Evolutionary conservation across 2,888 invertebrate species (phyloP), one percentile per base, ranked within the genome.

Genomic region (Drosophila leonis): DNA sequence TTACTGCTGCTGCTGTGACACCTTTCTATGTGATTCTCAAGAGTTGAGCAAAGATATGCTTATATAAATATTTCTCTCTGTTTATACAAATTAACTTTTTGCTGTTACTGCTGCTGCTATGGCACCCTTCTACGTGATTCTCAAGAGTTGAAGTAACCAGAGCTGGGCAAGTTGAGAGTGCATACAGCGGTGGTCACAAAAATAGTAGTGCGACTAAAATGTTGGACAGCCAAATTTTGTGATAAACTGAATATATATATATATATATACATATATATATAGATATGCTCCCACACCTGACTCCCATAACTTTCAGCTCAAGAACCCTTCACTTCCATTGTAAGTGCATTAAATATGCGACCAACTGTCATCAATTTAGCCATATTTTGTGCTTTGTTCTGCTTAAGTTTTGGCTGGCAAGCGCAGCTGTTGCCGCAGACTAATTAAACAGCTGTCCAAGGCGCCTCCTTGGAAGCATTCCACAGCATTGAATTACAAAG

Each of bases 341-440:
- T 9, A 39, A 48, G 48, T 49, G 59, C 18, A 59, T 59, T 20
- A 2, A 29, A 18, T 29, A 18, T 59, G 48, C 46, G 46, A 20
- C 35, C 13, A 51, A 6, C 51, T 33, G 33, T 24, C 18, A 10
- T 18, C 6, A n/a, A 2, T 7, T 27, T 67, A 1, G 9, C 0
- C 35, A 52, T 9, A 27, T 27, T 44, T 49, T n/a, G 18, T 49
- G 42, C 24, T 48, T 31, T 27, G 33, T 61, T 57, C 37, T 39
- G 44, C 48, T 77, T 51, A 15, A 39, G 1, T 29, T 27, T 20
- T 18, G 48, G 67, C 67, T 78, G 75, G 56, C 46, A 57, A 75
- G 73, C 83, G 77, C 83, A 86, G 89, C 87, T 83, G 89, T 68
- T 44, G 39, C 44, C 12, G 44, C 37, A 55, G 24, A 76, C 66